Percentiles rank a stretch among this genome's conserved stretches.
These are phyloP conservation scores for Corapipo altera DNA, from an alignment of 2,113 vertebrate genomes.

Conservation along the genomic window DNA sequence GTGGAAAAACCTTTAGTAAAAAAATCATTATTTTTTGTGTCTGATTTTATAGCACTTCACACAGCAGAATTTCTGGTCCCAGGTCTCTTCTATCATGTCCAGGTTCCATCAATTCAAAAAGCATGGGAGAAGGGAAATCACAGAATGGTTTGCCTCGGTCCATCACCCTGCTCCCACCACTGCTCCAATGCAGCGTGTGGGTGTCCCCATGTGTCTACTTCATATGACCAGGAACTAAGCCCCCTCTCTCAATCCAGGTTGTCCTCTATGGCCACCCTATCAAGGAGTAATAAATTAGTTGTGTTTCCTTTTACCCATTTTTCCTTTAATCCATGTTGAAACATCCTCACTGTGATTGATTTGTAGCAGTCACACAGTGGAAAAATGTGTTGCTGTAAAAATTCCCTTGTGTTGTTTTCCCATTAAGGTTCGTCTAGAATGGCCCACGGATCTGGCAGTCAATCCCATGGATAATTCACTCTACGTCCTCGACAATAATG, in stretches of 20 bases:
- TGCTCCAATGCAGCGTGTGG: not conserved
- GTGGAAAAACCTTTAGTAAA: slow-evolving; percentile 3
- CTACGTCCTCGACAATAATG: slow-evolving; percentile 95
- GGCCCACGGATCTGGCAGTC: slow-evolving; percentile 95
- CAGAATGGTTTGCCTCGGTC: not conserved
- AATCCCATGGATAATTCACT: slow-evolving; percentile 97
- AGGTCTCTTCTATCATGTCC: not conserved
- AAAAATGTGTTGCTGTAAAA: not conserved
- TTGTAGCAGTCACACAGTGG: not conserved
- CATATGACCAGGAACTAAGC: not conserved
- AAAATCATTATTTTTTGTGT: not conserved
- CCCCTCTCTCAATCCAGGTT: not conserved
- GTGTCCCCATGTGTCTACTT: not conserved
- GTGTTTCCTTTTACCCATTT: not conserved
- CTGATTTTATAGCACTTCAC: not conserved
- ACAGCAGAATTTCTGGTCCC: not conserved
- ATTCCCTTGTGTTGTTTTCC: not conserved
- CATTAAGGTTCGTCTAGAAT: slow-evolving; percentile 91
- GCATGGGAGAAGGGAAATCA: not conserved
- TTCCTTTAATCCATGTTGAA: not conserved
- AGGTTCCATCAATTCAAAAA: not conserved
- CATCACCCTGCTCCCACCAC: not conserved
- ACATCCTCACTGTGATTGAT: not conserved
- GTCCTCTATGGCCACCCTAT: not conserved
- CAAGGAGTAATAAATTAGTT: not conserved